A percentile compares a stretch with the other conserved stretches of the same genome.
Evolutionary conservation across 2,797 vertebrate genomes (phyloP).

Genomic region (Momotus momota): DNA sequence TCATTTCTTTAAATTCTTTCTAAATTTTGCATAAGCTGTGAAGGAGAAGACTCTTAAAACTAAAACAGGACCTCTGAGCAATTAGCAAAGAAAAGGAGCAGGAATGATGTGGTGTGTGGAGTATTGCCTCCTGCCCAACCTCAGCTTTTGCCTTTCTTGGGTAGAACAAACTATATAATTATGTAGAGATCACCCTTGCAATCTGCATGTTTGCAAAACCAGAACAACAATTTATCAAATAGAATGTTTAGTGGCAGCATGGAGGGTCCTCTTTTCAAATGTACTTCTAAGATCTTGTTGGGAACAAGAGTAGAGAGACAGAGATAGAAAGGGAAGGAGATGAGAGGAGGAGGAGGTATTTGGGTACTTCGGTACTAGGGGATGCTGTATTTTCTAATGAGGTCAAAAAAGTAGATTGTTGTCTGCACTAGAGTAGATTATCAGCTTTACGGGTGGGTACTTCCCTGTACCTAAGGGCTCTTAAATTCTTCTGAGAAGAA

Average conservation of each 20-base stretch:
- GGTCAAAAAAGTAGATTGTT: not conserved
- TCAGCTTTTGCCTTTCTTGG: not conserved
- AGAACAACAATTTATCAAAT: not conserved
- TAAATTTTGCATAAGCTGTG: not conserved
- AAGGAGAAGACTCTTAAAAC: not conserved
- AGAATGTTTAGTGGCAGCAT: not conserved
- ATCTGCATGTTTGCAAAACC: not conserved
- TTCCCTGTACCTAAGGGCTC: not conserved
- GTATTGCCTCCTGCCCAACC: not conserved
- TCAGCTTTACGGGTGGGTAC: not conserved
- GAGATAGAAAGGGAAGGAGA: not conserved
- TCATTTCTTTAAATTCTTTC: not conserved
- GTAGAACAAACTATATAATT: not conserved
- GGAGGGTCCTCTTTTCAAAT: not conserved
- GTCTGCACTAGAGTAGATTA: not conserved
- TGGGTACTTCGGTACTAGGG: not conserved
- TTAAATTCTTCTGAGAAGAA: not conserved
- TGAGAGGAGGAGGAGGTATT: not conserved
- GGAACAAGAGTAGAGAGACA: fast-evolving
- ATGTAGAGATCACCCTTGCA: not conserved
- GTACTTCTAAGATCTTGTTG: not conserved
- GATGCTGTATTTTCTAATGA: not conserved
- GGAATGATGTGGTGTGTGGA: not conserved
- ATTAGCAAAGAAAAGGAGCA: not conserved
- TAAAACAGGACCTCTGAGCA: not conserved